Base-by-base conservation (phyloP, 2,113 vertebrate species). In the Sarotherodon lohbergeri region DNA sequence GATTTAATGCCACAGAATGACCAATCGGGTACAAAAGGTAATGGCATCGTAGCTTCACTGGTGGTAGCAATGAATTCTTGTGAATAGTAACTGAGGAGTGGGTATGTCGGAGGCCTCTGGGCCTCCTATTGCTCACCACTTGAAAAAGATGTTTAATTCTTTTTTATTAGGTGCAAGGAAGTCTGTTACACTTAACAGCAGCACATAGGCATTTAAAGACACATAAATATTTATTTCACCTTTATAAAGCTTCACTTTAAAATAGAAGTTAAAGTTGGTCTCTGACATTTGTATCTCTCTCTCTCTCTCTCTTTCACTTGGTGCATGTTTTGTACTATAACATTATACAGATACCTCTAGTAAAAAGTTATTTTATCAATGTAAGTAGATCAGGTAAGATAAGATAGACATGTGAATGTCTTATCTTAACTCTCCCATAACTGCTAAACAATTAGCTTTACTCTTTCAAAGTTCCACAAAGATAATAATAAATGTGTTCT, bases 191-290 rank as follows among this genome's bases (percentile, higher is more conserved):
- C 39, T 85, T 29, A 84, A 52, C 46, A 80, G 66, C 36, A 48
- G 56, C 29, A 41, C 22, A 52, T 16, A 17, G 61, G 57, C 59
- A 84, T 90, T 86, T 71, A 89, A 83, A 91, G 66, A 29, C 61
- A 71, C 80, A 86, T 86, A 82, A 82, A 93, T 79, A 85, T 83
- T 85, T 83, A 85, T 83, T 83, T 79, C 73, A 89, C 82, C 12
- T 79, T 63, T 79, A 84, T 86, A 66, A 89, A 90, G 57, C 63
- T 59, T 34, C 11, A 19, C 54, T 48, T 87, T 22, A 79, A 73
- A 87, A 55, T 17, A 19, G 22, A 55, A 46, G 63, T 66, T 82
- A 9, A 59, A 36, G 13, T 4, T 57, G 36, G 79, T 61, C 32
- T 54, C 17, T 19, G 32, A 11, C 19, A 22, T 71, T 71, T 71